Evolutionary conservation across 2,113 vertebrate species (phyloP).

Genomic region (Rhombomys opimus): DNA sequence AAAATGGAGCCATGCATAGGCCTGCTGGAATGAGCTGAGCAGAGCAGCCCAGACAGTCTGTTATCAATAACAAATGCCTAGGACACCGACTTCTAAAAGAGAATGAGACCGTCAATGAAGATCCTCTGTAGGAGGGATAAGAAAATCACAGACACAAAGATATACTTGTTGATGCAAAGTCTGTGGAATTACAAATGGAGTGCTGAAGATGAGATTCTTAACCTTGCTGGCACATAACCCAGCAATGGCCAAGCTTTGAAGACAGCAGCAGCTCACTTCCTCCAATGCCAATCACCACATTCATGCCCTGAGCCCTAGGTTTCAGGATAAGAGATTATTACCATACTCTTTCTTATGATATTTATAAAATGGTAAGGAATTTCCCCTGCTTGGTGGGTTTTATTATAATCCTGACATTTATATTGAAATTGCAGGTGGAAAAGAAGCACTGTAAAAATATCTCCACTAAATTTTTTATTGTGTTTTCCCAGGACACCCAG

Average conservation of each 20-base stretch:
- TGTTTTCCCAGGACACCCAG: not conserved
- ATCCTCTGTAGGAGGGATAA: not conserved
- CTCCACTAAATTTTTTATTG: constrained; percentile 24
- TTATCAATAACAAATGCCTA: not conserved
- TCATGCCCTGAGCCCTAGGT: not conserved
- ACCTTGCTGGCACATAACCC: not conserved
- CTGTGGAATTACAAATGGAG: constrained; percentile 18
- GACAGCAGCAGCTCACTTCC: not conserved
- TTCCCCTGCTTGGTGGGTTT: not conserved
- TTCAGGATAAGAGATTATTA: constrained; percentile 19
- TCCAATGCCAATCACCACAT: not conserved
- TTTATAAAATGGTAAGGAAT: constrained; percentile 27
- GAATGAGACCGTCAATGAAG: not conserved
- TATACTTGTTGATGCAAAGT: not conserved
- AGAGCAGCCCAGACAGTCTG: not conserved
- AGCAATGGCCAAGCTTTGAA: not conserved
- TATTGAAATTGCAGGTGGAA: constrained; percentile 45
- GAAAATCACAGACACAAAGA: not conserved
- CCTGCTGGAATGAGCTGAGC: not conserved
- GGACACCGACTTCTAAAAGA: not conserved
- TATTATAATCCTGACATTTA: constrained; percentile 49
- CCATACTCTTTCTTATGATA: constrained; percentile 22
- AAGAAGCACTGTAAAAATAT: constrained; percentile 28
- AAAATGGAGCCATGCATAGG: not conserved
- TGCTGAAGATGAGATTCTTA: not conserved